These are phyloP conservation scores for Athripsodes cinereus DNA, from an alignment of 2,888 invertebrate genomes.

Conservation along the genomic window DNA sequence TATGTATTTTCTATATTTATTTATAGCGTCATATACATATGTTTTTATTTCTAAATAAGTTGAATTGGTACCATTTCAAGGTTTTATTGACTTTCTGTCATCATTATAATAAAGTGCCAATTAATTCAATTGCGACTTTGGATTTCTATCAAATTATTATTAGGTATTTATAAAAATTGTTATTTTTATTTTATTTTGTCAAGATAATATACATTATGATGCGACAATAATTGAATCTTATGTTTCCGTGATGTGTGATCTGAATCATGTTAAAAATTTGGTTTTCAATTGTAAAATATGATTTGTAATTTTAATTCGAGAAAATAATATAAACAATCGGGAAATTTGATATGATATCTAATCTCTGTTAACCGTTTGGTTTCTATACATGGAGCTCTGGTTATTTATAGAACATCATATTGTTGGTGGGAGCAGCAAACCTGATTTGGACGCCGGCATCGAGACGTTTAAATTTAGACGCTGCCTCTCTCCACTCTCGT, in stretches of 20 bases:
- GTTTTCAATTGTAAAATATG: too few relatives aligned
- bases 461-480: conserved; percentile 26
- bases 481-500: conserved; percentile 13
- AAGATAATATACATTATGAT: too few relatives aligned
- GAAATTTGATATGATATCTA: conserved; percentile 24
- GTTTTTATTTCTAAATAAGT: too few relatives aligned
- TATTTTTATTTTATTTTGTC: too few relatives aligned
- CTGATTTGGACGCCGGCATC: conserved; percentile 25
- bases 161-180: too few relatives aligned
- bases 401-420: conserved; percentile 23
- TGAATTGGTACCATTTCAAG: too few relatives aligned
- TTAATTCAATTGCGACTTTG: not conserved
- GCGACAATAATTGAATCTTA: too few relatives aligned
- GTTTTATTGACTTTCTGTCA: not conserved
- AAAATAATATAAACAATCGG: not conserved
- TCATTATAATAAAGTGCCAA: not conserved
- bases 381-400: conserved; percentile 27
- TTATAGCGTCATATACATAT: too few relatives aligned
- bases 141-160: not conserved
- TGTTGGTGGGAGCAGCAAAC: conserved; percentile 11
- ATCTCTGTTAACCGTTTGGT: conserved; percentile 15
- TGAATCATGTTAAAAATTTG: too few relatives aligned
- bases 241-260: too few relatives aligned
- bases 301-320: not conserved
- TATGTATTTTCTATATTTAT: too few relatives aligned